Conservation (phyloP, 2,888 invertebrate species). For the Hemicrepidius hirtus region DNA sequence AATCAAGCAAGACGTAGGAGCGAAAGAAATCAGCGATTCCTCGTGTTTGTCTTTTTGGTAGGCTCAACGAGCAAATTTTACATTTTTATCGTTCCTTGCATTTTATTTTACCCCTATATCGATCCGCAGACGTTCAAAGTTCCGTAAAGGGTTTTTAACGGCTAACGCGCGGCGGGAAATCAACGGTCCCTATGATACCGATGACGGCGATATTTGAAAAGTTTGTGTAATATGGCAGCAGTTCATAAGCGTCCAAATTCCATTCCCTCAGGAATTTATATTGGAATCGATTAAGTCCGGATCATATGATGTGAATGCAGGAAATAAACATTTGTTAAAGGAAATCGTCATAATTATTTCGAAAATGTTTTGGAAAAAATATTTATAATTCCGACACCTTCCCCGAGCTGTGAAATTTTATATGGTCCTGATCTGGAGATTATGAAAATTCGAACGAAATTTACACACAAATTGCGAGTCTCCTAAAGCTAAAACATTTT, state of each 20-base stretch:
- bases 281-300: conserved; percentile 64
- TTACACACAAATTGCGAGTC: conserved; percentile 50
- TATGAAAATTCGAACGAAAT: conserved; percentile 42
- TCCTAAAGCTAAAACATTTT: conserved; percentile 43
- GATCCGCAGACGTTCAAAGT: conserved; percentile 21
- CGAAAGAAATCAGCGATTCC: conserved; percentile 34
- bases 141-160: conserved; percentile 43
- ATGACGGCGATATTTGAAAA: conserved; percentile 63
- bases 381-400: neutral
- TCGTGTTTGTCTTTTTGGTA: conserved; percentile 24
- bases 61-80: conserved; percentile 34
- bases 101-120: conserved; percentile 28
- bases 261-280: conserved; percentile 67
- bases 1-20: conserved; percentile 32
- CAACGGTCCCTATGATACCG: conserved; percentile 47
- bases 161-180: conserved; percentile 34
- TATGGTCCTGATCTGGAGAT: conserved; percentile 26
- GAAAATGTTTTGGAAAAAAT: conserved; percentile 1
- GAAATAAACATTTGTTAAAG: conserved; percentile 38
- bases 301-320: conserved; percentile 36
- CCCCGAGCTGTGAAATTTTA: neutral
- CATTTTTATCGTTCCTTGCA: conserved; percentile 40
- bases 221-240: conserved; percentile 63
- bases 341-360: conserved; percentile 12
- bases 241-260: conserved; percentile 63